phyloP scores from a whole-genome alignment of 30 jellyfish, hydroid and myxozoan species.

The Turritopsis dohrnii region DNA sequence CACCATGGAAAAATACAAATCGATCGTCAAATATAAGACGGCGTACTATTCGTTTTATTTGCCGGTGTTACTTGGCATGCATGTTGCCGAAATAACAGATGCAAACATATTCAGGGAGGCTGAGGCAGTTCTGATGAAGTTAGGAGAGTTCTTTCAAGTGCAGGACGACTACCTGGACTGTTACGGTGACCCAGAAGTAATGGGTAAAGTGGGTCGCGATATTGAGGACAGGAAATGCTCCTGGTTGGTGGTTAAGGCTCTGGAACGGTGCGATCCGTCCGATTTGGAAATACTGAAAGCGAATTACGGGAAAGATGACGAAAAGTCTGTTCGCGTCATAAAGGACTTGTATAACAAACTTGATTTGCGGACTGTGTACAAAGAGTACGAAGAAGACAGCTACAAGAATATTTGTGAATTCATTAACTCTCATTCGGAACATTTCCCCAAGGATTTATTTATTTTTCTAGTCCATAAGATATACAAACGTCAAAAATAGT shows the following conservation, averaged over 20 bases:
- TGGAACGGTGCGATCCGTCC: slow-evolving; percentile 39
- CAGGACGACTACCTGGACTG: slow-evolving; percentile 84
- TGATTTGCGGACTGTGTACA: slow-evolving; percentile 36
- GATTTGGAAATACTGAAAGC: slow-evolving; percentile 43
- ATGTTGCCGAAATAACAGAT: slow-evolving; percentile 65
- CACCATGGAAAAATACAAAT: slow-evolving; percentile 56
- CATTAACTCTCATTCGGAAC: slow-evolving; percentile 31
- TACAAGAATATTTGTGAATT: slow-evolving; percentile 31
- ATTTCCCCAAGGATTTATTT: slow-evolving; percentile 63
- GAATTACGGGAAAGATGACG: slow-evolving; percentile 62
- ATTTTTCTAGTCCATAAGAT: slow-evolving; percentile 40
- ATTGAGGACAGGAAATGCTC: slow-evolving; percentile 82
- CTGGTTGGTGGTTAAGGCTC: slow-evolving; percentile 70
- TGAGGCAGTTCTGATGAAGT: slow-evolving; percentile 40
- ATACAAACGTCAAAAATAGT: slow-evolving; percentile 25
- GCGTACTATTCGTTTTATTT: slow-evolving; percentile 73
- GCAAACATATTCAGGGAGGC: slow-evolving; percentile 38
- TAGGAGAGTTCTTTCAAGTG: slow-evolving; percentile 77
- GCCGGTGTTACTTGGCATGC: slow-evolving; percentile 73
- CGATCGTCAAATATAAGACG: slow-evolving; percentile 70
- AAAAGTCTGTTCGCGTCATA: slow-evolving; percentile 32
- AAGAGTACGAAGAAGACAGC: slow-evolving; percentile 45
- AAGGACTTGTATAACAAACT: slow-evolving; percentile 48
- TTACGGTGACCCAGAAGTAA: slow-evolving; percentile 75
- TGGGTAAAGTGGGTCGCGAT: slow-evolving; percentile 86